Base-by-base conservation (phyloP, 1,140 invertebrate genomes). In the Euglossa dilemma region DNA sequence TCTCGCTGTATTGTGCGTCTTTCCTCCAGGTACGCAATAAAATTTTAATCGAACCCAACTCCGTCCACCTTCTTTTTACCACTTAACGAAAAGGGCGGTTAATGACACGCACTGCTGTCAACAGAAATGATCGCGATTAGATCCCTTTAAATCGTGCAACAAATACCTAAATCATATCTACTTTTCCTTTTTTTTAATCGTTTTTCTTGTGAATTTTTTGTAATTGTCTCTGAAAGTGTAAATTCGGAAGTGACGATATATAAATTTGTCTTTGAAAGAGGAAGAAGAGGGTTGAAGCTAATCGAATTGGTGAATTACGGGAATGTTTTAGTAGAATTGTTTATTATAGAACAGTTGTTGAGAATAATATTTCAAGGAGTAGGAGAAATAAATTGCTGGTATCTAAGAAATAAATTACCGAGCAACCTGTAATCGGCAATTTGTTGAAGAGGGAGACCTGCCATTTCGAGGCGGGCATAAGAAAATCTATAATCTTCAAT, bases 1-100 rank as follows among this genome's bases (percentile, higher is more conserved):
- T 45, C 57, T 43, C 74, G 18, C 16, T 57, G 67, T 67, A 73
- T 73, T 61, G n/a, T n/a, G 25, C 56, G 56, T 74, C 64, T 72
- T 66, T 72, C 47, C 28, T 54, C 6, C 43, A 6, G 14, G n/a
- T 63, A 47, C 20, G 56, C 16, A 28, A 69, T 59, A 66, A 75
- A 79, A 71, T 66, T 71, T 20, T 6, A 16, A 47, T 28, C 59
- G 12, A 18, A 50, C 69, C 69, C n/a, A 14, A 23, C 56, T 69
- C 59, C 45, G 77, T 61, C 50, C n/a, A 25, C 28, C 43, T 69
- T 57, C 12, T 71, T n/a, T 25, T 64, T 50, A 6, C 28, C 18
- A 28, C 25, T 3, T n/a, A 45, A 43, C 45, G 47, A 80, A 36
- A 57, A 16, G 72, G 23, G 11, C 8, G 7, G 67, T 45, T 79